These are phyloP conservation scores for Cinara cedri DNA, from an alignment of 2,888 invertebrate genomes.

Conservation along the genomic window DNA sequence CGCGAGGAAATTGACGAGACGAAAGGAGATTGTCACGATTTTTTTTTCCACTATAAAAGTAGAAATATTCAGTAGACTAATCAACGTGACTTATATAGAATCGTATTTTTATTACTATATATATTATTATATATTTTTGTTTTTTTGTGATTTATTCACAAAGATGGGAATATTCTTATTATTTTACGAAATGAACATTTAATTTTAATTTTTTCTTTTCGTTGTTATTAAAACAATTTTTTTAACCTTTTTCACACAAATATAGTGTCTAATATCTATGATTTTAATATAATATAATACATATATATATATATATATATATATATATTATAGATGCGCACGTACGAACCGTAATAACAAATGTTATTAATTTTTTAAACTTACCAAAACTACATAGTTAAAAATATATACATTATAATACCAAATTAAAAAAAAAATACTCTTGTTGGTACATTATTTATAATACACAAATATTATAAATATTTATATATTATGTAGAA, in stretches of 20 bases:
- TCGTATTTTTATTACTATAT: constrained; percentile 9
- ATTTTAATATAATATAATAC: too few species aligned
- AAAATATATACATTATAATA: constrained; percentile 11
- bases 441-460: constrained; percentile 18
- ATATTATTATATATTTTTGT: too few species aligned
- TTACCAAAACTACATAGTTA: neutral
- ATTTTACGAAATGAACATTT: neutral
- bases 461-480: too few species aligned
- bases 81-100: constrained; percentile 6
- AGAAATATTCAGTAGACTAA: constrained; percentile 28
- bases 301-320: too few species aligned
- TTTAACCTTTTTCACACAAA: constrained; percentile 31
- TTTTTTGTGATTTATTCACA: constrained; percentile 7
- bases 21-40: neutral
- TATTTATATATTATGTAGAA: neutral
- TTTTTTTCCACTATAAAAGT: neutral
- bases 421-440: neutral
- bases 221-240: neutral
- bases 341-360: neutral
- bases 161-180: neutral
- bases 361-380: constrained; percentile 17
- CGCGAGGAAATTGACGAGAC: neutral
- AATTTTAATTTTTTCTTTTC: neutral
- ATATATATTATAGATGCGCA: constrained; percentile 22
- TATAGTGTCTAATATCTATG: constrained; percentile 5